These are phyloP conservation scores for Miichthys miiuy DNA, from an alignment of 2,797 vertebrate species.

Conservation along the genomic window DNA sequence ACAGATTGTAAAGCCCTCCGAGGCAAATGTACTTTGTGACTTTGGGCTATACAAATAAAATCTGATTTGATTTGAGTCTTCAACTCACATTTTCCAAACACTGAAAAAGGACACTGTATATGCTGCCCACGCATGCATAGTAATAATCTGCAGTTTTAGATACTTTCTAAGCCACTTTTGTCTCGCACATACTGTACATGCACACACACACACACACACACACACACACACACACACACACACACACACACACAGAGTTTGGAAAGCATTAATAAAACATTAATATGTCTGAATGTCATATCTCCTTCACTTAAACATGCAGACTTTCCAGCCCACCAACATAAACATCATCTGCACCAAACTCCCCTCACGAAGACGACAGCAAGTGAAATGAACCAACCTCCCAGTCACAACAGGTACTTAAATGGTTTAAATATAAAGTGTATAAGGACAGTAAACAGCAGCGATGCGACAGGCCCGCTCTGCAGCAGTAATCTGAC, in stretches of 20 bases:
- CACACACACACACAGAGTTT: background rate
- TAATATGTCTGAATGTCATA: constrained; percentile 2
- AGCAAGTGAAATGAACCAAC: background rate
- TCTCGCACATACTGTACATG: constrained; percentile 4
- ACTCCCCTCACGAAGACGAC: background rate
- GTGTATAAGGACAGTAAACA: constrained; percentile 2
- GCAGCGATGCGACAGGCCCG: background rate
- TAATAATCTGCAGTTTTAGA: constrained; percentile 52
- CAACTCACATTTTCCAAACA: constrained; percentile 48
- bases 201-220: constrained; percentile 1
- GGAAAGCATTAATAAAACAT: too few relatives aligned
- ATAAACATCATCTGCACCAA: constrained; percentile 4
- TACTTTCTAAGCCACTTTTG: constrained; percentile 3
- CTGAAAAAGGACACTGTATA: constrained; percentile 53
- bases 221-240: background rate
- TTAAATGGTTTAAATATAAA: constrained; percentile 13
- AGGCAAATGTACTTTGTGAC: too few relatives aligned
- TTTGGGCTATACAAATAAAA: too few relatives aligned
- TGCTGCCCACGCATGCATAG: constrained; percentile 44
- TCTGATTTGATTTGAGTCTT: too few relatives aligned
- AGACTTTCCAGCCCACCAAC: background rate
- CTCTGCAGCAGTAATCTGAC: constrained; percentile 37
- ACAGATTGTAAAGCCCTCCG: too few relatives aligned
- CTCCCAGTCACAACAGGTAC: background rate
- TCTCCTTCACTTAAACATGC: constrained; percentile 13